Base-by-base conservation (phyloP, 2,888 invertebrate species). In the Blera fallax region DNA sequence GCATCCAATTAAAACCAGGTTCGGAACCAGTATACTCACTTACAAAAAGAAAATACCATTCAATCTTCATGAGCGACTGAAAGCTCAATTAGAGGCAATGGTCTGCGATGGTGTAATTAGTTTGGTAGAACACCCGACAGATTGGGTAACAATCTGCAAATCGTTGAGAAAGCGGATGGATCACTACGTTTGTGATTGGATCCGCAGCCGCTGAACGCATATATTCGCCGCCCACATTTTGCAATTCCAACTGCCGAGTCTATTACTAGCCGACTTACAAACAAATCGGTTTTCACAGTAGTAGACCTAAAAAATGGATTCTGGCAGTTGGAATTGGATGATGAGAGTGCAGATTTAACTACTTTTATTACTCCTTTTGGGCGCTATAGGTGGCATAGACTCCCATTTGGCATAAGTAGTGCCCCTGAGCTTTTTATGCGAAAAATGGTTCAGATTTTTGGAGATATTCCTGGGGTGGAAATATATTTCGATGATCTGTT, bases 181-280 rank as follows among this genome's bases (percentile, higher is more conserved):
- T 45, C 70, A 11, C 45, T 87, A 18, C 81, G 87, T 7, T 54
- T 88, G n/a, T n/a, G n/a, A n/a, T n/a, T n/a, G n/a, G n/a, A n/a
- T n/a, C n/a, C n/a, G n/a, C n/a, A n/a, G n/a, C n/a, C n/a, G n/a
- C n/a, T n/a, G n/a, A n/a, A n/a, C n/a, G n/a, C n/a, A n/a, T n/a
- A n/a, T n/a, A n/a, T n/a, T n/a, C n/a, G n/a, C n/a, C n/a, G n/a
- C n/a, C n/a, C n/a, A n/a, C n/a, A n/a, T n/a, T n/a, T n/a, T n/a
- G n/a, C n/a, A n/a, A n/a, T n/a, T n/a, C n/a, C n/a, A n/a, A n/a
- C n/a, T 83, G n/a, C n/a, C n/a, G n/a, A n/a, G n/a, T n/a, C n/a
- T n/a, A n/a, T n/a, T n/a, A n/a, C n/a, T n/a, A n/a, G n/a, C n/a
- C n/a, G n/a, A n/a, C n/a, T n/a, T n/a, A n/a, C n/a, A n/a, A n/a